Base-by-base conservation (phyloP, 2,113 vertebrate species). In the Cheirogaleus medius region DNA sequence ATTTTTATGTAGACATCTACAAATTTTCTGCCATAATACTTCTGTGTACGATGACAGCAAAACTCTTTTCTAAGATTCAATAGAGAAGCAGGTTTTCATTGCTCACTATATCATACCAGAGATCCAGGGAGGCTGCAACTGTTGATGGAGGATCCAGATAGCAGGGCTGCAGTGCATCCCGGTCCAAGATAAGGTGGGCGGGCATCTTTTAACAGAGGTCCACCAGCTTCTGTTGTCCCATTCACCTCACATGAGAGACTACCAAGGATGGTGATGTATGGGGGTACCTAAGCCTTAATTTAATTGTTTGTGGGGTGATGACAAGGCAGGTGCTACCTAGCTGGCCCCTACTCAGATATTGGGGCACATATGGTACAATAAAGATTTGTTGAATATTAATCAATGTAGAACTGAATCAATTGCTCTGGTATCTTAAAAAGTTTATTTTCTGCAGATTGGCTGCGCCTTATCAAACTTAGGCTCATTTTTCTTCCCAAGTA, bases 381-480 rank as follows among this genome's bases (percentile, higher is more conserved):
- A 94, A 54, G 8, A 1, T 77, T 80, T 94, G 34, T 39, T 47
- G 39, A 83, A 8, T 85, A 56, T 69, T 52, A 74, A 71, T 52
- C 44, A 83, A 85, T 12, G 32, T 2, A 63, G 27, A 89, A 66
- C 18, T 21, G 87, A 91, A 86, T 82, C 64, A 63, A 29, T 73
- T 91, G 25, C 23, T 84, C 11, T 82, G 47, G 17, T 34, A 20
- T 68, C n/a, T 64, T 20, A 39, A 64, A 54, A 73, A 85, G 42
- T 84, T 92, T 82, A 60, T 91, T 96, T 89, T 39, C 73, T 88
- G 39, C 25, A 93, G 32, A 34, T 37, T 71, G 49, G n/a, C 44
- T 88, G 11, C 0, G 34, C 0, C 5, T 27, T 80, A 66, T 83
- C 32, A 44, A 32, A 29, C 9, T 47, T 47, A 90, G 42, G 3